Evolutionary conservation across 2,113 vertebrate genomes (phyloP), one percentile per base, ranked within the genome.

Genomic region (Melozone crissalis): DNA sequence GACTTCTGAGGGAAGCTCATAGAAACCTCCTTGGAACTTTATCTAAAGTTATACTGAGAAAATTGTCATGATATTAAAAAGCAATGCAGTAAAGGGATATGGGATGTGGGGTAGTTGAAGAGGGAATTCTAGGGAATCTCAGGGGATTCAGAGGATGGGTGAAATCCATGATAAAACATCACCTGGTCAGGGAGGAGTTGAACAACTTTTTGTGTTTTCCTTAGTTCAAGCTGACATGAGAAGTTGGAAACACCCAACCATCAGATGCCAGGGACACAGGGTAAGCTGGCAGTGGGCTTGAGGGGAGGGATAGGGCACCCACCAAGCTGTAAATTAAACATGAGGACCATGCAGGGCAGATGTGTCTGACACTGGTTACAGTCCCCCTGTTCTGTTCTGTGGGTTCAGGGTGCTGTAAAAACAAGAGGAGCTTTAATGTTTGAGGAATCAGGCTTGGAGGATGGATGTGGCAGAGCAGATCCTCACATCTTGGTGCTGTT

Each of bases 181-280:
- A 15, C 46, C 77, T 95, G 77, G 76, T 84, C 80, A 96, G 95
- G 96, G 95, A 95, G 94, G 54, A 93, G 96, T 97, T 95, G 95
- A 96, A 96, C 96, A 93, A 93, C 89, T 91, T 93, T 96, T 92
- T 97, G 95, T 96, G 95, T 96, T 97, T 97, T 95, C 88, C 95
- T 96, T 96, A 95, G 95, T 97, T 97, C 90, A 97, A 96, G 96
- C 95, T 96, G 96, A 90, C 93, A 96, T 66, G 95, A 93, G 95
- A 95, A 96, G 95, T 96, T 96, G 95, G 96, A 96, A 97, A 96
- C 93, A 94, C 85, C 54, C 93, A 97, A 87, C 86, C 95, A 93
- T 95, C 93, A 96, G 95, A 96, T 96, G 85, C 93, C 93, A 97
- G 96, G 95, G 95, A 95, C 75, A 73, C 93, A 91, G 96, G 95